These are phyloP conservation scores for Ganaspis sp. DNA, from an alignment of 1,140 invertebrate species.

Conservation along the genomic window DNA sequence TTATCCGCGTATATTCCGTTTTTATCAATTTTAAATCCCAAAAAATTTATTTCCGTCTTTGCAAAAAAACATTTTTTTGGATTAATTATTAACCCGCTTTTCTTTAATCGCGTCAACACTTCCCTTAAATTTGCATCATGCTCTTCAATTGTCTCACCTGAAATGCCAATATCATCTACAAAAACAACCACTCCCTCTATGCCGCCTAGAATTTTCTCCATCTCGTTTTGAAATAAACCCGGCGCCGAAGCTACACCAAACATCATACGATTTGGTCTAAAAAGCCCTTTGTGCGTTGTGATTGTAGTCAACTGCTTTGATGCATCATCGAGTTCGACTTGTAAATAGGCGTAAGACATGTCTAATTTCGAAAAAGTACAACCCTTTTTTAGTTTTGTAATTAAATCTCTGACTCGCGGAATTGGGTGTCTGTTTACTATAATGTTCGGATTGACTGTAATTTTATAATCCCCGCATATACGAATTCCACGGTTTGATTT, in stretches of 20 bases:
- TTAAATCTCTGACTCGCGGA: too few relatives aligned
- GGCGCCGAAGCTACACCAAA: slow-evolving; percentile 39
- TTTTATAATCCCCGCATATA: too few relatives aligned
- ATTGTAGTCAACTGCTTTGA: too few relatives aligned
- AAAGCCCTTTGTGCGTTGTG: too few relatives aligned
- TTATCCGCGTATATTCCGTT: slow-evolving; percentile 53
- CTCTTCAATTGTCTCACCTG: not conserved
- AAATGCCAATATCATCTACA: not conserved
- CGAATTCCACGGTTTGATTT: slow-evolving; percentile 66
- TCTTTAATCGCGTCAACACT: slow-evolving; percentile 13
- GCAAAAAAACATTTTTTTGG: slow-evolving; percentile 54
- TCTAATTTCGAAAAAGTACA: too few relatives aligned
- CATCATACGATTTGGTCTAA: too few relatives aligned
- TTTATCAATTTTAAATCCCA: slow-evolving; percentile 59
- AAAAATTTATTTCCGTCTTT: slow-evolving; percentile 40
- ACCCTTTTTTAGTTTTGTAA: too few relatives aligned
- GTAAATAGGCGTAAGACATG: too few relatives aligned
- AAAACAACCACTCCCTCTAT: slow-evolving; percentile 20
- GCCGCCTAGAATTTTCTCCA: slow-evolving; percentile 32
- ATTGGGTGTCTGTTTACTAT: too few relatives aligned
- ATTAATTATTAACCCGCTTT: slow-evolving; percentile 16
- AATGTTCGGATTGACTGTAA: too few relatives aligned
- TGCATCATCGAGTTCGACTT: too few relatives aligned
- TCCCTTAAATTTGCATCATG: slow-evolving; percentile 9
- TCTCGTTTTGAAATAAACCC: slow-evolving; percentile 42